A percentile compares a stretch with the other conserved stretches of the same genome.
These are phyloP conservation scores for Dolichotis patagonum DNA, from an alignment of 2,113 vertebrate species.

Conservation along the genomic window DNA sequence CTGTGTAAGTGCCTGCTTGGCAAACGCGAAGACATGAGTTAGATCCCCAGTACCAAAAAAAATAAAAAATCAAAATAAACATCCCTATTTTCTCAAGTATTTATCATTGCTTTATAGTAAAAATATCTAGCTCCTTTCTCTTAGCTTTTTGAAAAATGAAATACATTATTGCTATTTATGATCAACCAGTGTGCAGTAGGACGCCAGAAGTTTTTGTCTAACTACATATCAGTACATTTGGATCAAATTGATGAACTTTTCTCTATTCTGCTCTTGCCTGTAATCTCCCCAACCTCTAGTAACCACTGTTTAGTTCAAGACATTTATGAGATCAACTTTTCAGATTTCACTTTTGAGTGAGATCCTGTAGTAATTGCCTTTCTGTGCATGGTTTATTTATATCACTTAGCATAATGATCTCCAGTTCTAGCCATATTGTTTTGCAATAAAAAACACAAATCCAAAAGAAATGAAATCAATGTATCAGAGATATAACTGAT, in stretches of 20 bases:
- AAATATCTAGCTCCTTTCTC: no score
- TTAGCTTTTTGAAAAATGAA: neutral
- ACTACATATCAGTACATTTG: neutral
- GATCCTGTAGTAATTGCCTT: neutral
- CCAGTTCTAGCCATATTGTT: neutral
- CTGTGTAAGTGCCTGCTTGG: no score
- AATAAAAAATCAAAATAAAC: neutral
- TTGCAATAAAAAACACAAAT: no score
- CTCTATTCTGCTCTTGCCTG: no score
- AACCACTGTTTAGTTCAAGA: neutral
- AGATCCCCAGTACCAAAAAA: no score
- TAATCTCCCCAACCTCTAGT: no score
- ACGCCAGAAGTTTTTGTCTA: neutral
- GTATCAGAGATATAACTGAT: neutral
- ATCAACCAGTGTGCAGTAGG: neutral
- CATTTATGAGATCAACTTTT: neutral
- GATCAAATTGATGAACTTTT: no score
- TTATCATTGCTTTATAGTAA: neutral
- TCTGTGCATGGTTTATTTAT: neutral
- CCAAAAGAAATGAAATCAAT: neutral
- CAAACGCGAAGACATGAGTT: no score
- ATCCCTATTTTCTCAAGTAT: neutral
- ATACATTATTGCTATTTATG: neutral
- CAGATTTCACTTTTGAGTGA: neutral
- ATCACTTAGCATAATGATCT: neutral